Evolutionary conservation across 1,140 invertebrate species (phyloP).

Genomic region (Trialeurodes vaporariorum): DNA sequence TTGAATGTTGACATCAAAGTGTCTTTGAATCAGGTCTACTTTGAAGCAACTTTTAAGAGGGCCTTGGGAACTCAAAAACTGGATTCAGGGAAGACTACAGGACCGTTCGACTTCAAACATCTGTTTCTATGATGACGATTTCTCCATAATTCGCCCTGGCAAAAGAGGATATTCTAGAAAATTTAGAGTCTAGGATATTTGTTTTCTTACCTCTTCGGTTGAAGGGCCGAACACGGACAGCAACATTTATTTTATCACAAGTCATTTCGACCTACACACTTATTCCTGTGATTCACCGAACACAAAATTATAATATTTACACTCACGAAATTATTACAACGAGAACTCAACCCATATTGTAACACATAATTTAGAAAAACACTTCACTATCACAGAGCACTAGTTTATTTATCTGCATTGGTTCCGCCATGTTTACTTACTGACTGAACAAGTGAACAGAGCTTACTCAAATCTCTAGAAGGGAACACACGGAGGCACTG

Average conservation of each 20-base stretch:
- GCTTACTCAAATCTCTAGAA: neutral
- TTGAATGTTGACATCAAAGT: too few relatives aligned
- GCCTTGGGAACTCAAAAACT: too few relatives aligned
- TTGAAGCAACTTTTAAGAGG: too few relatives aligned
- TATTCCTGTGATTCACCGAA: neutral
- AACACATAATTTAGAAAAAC: neutral
- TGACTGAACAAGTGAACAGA: neutral
- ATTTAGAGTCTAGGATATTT: too few relatives aligned
- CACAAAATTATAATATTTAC: neutral
- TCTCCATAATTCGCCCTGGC: too few relatives aligned
- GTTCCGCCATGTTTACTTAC: neutral
- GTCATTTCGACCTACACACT: slow-evolving; percentile 42
- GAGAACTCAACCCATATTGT: neutral
- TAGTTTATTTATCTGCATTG: neutral
- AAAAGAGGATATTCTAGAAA: too few relatives aligned
- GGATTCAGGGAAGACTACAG: too few relatives aligned
- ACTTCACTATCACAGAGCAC: neutral
- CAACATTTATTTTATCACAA: slow-evolving; percentile 91
- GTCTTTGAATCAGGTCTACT: too few relatives aligned
- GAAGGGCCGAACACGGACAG: slow-evolving; percentile 88
- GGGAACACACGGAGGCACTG: neutral
- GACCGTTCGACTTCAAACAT: too few relatives aligned
- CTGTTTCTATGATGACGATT: too few relatives aligned
- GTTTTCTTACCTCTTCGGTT: slow-evolving; percentile 92
- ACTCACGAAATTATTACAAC: neutral